Evolutionary conservation across 2,888 invertebrate genomes (phyloP).

Genomic region (Pomacea canaliculata): DNA sequence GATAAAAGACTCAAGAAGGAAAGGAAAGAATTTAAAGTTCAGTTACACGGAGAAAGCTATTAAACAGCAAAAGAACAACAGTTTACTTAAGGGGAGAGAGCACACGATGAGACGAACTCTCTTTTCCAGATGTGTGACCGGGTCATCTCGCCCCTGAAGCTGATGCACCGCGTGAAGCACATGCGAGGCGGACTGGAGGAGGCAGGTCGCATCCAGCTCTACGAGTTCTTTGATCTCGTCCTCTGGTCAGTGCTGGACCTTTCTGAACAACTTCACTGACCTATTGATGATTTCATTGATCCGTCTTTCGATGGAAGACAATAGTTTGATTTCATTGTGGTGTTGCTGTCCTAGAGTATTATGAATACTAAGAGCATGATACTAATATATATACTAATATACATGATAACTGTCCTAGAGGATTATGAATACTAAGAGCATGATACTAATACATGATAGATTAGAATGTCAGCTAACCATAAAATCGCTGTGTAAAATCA

Average conservation of each 20-base stretch:
- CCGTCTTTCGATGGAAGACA: not conserved
- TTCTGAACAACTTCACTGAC: not conserved
- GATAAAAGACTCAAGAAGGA: no score
- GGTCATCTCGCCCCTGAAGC: slow-evolving; percentile 64
- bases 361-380: slow-evolving; percentile 53
- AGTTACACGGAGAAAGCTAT: no score
- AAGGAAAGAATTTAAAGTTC: no score
- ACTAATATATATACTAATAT: no score
- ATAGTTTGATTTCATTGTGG: slow-evolving; percentile 40
- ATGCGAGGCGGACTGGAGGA: slow-evolving; percentile 59
- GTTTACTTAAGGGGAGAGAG: no score
- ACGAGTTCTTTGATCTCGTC: slow-evolving; percentile 65
- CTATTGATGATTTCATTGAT: not conserved
- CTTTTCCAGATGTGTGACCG: slow-evolving; percentile 60
- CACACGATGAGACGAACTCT: no score
- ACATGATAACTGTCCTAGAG: slow-evolving; percentile 39
- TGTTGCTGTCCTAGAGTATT: slow-evolving; percentile 38
- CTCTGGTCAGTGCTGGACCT: slow-evolving; percentile 53
- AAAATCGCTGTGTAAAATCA: no score
- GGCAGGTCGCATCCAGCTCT: slow-evolving; percentile 59
- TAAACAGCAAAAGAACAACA: no score
- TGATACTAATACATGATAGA: no score
- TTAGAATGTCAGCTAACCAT: slow-evolving; percentile 45
- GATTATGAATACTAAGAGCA: slow-evolving; percentile 51
- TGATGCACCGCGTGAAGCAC: slow-evolving; percentile 65